Conservation (phyloP, 2,113 vertebrate species). For the Reinhardtius hippoglossoides region DNA sequence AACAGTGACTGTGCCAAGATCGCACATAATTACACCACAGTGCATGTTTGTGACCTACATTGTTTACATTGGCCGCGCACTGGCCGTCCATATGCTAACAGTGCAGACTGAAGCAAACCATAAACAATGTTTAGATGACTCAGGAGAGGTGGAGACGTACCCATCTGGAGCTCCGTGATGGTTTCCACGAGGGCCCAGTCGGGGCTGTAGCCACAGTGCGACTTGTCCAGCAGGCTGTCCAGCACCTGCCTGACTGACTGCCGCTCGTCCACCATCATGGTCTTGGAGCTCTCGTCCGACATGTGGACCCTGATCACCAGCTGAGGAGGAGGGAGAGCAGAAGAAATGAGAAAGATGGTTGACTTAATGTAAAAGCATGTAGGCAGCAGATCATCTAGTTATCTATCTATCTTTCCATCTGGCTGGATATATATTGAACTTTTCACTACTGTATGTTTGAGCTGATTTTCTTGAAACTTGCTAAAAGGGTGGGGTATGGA, state of each 20-base stretch:
- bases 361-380: not conserved
- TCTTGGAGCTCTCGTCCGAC: slow-evolving; percentile 99
- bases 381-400: too few species aligned
- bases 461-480: too few species aligned
- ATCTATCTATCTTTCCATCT: too few species aligned
- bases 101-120: not conserved
- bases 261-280: slow-evolving; percentile 99
- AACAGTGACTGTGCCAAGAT: slow-evolving; percentile 1
- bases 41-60: not conserved
- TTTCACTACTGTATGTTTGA: too few species aligned
- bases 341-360: not conserved
- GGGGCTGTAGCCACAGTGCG: slow-evolving; percentile 95
- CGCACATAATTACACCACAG: not conserved
- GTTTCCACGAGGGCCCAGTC: slow-evolving; percentile 98
- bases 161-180: slow-evolving; percentile 96
- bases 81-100: not conserved
- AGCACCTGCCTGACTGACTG: slow-evolving; percentile 97
- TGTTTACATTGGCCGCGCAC: not conserved
- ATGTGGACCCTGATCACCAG: slow-evolving; percentile 98
- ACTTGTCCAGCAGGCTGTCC: slow-evolving; percentile 97
- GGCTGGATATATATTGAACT: not conserved
- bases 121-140: slow-evolving; percentile 28
- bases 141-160: slow-evolving; percentile 72
- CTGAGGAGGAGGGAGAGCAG: slow-evolving; percentile 73
- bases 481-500: too few species aligned